Base-by-base conservation (phyloP, 2,113 vertebrate genomes). In the Apteryx owenii region DNA sequence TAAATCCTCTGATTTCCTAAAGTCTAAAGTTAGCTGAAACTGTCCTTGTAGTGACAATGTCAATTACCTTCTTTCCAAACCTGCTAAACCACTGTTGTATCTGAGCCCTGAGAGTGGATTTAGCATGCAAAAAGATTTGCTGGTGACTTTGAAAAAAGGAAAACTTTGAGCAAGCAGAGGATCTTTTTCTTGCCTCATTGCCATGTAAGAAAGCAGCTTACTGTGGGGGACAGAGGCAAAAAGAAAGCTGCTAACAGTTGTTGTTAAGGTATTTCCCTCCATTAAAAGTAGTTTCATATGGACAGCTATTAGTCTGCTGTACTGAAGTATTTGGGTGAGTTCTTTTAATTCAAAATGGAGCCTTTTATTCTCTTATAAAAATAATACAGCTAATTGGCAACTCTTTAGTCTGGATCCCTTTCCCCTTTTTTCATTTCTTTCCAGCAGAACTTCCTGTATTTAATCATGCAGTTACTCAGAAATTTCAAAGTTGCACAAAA, bases 161-260 rank as follows among this genome's bases (percentile, higher is more conserved):
- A 44, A 54, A 36, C 20, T 51, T 10, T 0, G 5, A 33, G 9
- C 3, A 71, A 72, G 11, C 12, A 61, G 9, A 65, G 9, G 1
- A 1, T 36, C 60, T 26, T n/a, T 85, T 79, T 66, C n/a, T 4
- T 50, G 64, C 40, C 21, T 88, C 26, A 10, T 21, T 29, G 7
- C 54, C 26, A 56, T 10, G 48, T 12, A 28, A 89, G 54, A 58
- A 83, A 92, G 53, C n/a, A 58, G 12, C 31, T 86, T 73, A 77
- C 64, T 87, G 29, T 25, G 36, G 19, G 31, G 18, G 51, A 17
- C n/a, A 38, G 53, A 60, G 19, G 40, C 28, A 50, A 29, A 60
- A 50, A 31, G 16, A 28, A 33, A 85, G 29, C n/a, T 44, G 22
- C 69, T 1, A 0, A 22, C 5, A 38, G 40, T 13, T 62, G 61